These are phyloP conservation scores for Drosophila atripex DNA, from an alignment of 2,888 invertebrate genomes.

Conservation along the genomic window DNA sequence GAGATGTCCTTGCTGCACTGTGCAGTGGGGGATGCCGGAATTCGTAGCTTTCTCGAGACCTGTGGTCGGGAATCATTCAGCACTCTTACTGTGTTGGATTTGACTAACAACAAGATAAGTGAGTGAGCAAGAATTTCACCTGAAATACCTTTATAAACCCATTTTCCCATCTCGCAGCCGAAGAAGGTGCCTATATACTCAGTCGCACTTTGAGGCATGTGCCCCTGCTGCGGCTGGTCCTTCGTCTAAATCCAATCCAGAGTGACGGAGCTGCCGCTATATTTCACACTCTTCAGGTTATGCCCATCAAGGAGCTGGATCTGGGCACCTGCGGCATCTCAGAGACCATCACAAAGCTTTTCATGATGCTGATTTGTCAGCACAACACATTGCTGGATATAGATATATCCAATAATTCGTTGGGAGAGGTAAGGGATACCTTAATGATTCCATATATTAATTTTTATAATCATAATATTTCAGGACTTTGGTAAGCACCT, in stretches of 20 bases:
- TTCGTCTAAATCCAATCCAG: slow-evolving; percentile 83
- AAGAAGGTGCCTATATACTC: slow-evolving; percentile 81
- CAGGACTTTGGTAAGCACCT: slow-evolving; percentile 81
- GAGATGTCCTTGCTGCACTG: slow-evolving; percentile 79
- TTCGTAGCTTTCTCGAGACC: slow-evolving; percentile 78
- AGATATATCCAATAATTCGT: slow-evolving; percentile 80
- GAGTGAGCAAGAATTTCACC: slow-evolving; percentile 15
- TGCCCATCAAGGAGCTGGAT: slow-evolving; percentile 78
- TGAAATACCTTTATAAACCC: not conserved
- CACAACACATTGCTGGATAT: slow-evolving; percentile 72
- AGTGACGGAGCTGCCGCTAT: slow-evolving; percentile 82
- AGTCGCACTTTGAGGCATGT: slow-evolving; percentile 75
- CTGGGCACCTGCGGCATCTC: slow-evolving; percentile 80
- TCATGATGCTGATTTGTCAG: slow-evolving; percentile 81
- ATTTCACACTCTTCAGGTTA: slow-evolving; percentile 69
- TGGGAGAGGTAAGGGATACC: slow-evolving; percentile 73
- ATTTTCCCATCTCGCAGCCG: slow-evolving; percentile 68
- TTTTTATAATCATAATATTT: no score
- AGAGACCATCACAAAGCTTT: slow-evolving; percentile 73
- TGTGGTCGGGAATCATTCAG: slow-evolving; percentile 81
- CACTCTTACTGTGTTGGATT: slow-evolving; percentile 73
- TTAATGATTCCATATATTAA: no score
- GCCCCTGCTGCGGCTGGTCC: slow-evolving; percentile 70
- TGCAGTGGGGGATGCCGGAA: slow-evolving; percentile 81
- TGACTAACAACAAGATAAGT: slow-evolving; percentile 83